A percentile compares a stretch with the other conserved stretches of the same genome.
phyloP scores from a whole-genome alignment of 2,888 invertebrate genomes.

The Melanargia galathea region DNA sequence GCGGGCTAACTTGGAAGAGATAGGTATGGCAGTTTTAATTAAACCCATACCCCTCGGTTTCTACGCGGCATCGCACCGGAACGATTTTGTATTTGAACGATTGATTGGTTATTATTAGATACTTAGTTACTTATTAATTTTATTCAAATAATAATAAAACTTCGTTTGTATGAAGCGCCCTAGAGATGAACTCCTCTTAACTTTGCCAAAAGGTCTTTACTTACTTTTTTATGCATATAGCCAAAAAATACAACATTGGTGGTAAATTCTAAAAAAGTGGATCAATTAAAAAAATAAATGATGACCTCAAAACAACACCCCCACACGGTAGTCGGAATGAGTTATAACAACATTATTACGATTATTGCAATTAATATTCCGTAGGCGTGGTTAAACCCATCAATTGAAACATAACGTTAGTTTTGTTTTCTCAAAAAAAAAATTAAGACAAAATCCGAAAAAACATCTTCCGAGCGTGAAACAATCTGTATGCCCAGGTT shows the following conservation, averaged over 20 bases:
- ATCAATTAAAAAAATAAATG: slow-evolving; percentile 58
- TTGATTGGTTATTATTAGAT: too few relatives aligned
- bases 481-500: background rate
- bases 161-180: too few relatives aligned
- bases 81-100: too few relatives aligned
- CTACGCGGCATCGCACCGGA: too few relatives aligned
- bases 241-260: slow-evolving; percentile 12
- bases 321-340: slow-evolving; percentile 62
- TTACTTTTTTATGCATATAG: slow-evolving; percentile 2
- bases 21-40: too few relatives aligned
- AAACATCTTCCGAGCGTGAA: background rate
- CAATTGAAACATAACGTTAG: slow-evolving; percentile 39
- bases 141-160: too few relatives aligned
- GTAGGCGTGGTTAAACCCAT: slow-evolving; percentile 42
- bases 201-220: background rate
- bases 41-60: too few relatives aligned
- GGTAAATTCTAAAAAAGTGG: slow-evolving; percentile 25
- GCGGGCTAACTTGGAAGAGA: too few relatives aligned
- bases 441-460: background rate
- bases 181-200: too few relatives aligned
- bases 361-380: slow-evolving; percentile 42
- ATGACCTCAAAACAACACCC: slow-evolving; percentile 62
- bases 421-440: slow-evolving; percentile 30
- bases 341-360: slow-evolving; percentile 44
- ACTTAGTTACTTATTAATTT: too few relatives aligned